These are phyloP conservation scores for Ailuropoda melanoleuca DNA, from an alignment of 2,113 vertebrate genomes.

Conservation along the genomic window DNA sequence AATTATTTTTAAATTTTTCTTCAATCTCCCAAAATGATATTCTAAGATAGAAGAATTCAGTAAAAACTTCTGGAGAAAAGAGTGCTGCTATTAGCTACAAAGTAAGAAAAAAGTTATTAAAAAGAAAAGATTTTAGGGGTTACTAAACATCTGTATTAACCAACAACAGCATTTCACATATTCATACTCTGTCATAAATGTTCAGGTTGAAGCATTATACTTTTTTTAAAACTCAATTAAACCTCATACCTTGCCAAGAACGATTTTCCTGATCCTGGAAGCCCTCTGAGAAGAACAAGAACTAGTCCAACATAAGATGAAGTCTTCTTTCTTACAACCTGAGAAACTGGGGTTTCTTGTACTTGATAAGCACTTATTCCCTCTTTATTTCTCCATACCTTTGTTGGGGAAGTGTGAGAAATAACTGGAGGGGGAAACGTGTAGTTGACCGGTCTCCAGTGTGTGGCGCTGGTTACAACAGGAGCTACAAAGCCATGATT, in stretches of 20 bases:
- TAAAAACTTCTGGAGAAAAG: background rate
- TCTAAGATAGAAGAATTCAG: background rate
- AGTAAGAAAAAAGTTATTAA: background rate
- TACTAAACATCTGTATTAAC: constrained; percentile 38
- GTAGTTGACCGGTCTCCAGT: constrained; percentile 82
- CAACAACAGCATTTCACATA: constrained; percentile 8
- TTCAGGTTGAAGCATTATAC: background rate
- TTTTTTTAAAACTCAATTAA: constrained; percentile 64
- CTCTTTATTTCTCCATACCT: constrained; percentile 85
- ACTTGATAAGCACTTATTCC: constrained; percentile 77
- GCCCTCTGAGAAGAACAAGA: constrained; percentile 95
- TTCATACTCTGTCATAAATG: background rate
- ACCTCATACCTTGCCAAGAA: constrained; percentile 93
- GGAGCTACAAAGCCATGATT: constrained; percentile 90
- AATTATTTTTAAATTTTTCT: background rate
- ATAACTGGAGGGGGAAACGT: constrained; percentile 75
- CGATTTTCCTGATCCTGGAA: constrained; percentile 97
- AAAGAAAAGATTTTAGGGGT: background rate
- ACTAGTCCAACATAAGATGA: constrained; percentile 88
- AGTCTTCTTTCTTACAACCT: constrained; percentile 83
- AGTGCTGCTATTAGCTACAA: background rate
- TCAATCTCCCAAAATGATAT: constrained; percentile 34
- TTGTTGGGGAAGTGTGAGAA: constrained; percentile 84
- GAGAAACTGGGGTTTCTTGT: constrained; percentile 75
- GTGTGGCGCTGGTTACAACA: constrained; percentile 82